These are phyloP conservation scores for Cyphomyrus plagiostoma DNA, from an alignment of 2,113 vertebrate species.

Conservation along the genomic window DNA sequence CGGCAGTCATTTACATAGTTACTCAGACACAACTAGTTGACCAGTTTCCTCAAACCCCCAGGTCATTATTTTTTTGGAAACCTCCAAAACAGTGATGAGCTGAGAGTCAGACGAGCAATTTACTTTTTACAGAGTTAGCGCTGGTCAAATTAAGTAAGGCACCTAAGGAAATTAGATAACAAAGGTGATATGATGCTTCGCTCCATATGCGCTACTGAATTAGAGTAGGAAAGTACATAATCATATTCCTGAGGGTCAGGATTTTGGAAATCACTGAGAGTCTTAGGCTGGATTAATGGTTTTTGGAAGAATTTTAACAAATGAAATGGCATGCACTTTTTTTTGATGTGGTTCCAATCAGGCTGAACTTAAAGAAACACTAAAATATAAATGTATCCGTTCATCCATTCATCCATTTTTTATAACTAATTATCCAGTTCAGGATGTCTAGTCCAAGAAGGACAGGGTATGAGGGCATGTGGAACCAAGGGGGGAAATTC, in stretches of 20 bases:
- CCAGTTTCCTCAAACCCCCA: background rate
- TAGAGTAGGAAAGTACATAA: background rate
- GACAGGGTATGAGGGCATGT: background rate
- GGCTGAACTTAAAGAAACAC: background rate
- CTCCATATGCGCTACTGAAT: background rate
- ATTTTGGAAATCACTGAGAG: background rate
- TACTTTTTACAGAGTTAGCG: background rate
- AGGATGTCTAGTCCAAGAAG: background rate
- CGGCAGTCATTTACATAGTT: background rate
- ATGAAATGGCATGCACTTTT: background rate
- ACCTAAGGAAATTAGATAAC: background rate
- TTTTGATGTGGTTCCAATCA: background rate
- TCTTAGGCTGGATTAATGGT: background rate
- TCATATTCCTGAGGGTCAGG: background rate
- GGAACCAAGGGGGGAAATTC: background rate
- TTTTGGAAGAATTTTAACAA: background rate
- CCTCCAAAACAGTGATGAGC: background rate
- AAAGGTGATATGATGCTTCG: background rate
- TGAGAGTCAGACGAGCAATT: background rate
- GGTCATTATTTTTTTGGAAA: background rate
- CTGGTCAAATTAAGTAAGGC: background rate
- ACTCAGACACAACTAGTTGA: background rate
- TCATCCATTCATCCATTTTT: background rate
- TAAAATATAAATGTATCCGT: background rate
- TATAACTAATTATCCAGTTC: background rate